Evolutionary conservation across 2,797 vertebrate species (phyloP), one percentile per base, ranked within the genome.

Genomic region (Oreochromis grahami): DNA sequence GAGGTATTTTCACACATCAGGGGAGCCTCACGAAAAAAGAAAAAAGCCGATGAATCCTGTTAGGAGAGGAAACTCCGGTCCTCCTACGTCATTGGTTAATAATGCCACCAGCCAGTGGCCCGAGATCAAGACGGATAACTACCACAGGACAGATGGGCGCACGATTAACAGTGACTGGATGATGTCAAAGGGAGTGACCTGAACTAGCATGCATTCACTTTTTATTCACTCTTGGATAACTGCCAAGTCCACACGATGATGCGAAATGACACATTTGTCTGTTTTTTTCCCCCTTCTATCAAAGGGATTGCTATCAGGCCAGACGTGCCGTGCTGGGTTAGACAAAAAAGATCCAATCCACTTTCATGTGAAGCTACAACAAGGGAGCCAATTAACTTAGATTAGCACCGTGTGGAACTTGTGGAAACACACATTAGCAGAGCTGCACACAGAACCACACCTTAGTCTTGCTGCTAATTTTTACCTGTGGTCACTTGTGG

Each of bases 71-170:
- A 94, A 94, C 91, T 94, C 91, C 93, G 84, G 89, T 84, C 82
- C 79, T 89, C 83, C 86, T 93, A 91, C 93, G 91, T 95, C 93
- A 95, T 87, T 90, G 87, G 86, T 50, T 79, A 78, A 89, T 95
- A 93, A 95, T 80, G 82, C 91, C 89, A 80, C 63, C 34, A 78
- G 76, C 82, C 85, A 86, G 80, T 10, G 63, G 92, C 52, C 86
- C 9, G 53, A 89, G 90, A 92, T 94, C 89, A 91, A 78, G 84
- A 88, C 36, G 8, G 89, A 91, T 79, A 84, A 84, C 82, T 84
- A 77, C 70, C 15, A 50, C 74, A 24, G 77, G 82, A 90, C 94
- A 95, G 94, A 93, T 95, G 94, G 94, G 84, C 63, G 76, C 80
- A 36, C 79, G 91, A 94, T 94, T 93, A 95, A 86, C 90, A 84